A percentile compares a stretch with the other conserved stretches of the same genome.
Evolutionary conservation across 2,797 vertebrate species (phyloP).

Genomic region (Sebastes hopkinsi): DNA sequence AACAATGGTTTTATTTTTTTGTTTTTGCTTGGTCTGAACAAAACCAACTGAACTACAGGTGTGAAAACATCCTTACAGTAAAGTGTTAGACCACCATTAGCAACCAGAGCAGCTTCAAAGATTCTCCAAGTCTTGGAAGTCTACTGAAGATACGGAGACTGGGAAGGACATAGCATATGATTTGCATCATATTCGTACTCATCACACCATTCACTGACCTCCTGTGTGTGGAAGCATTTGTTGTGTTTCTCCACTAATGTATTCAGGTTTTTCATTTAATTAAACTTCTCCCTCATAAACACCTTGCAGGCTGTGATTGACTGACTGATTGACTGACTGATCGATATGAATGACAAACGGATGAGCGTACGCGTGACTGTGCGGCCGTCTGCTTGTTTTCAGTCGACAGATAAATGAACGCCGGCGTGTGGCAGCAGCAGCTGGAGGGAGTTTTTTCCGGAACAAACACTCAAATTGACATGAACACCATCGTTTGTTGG

Average conservation of each 20-base stretch:
- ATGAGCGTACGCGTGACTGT: not conserved
- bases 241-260: not conserved
- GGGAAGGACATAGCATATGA: not conserved
- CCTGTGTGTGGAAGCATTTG: not conserved
- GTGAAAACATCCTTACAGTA: not conserved
- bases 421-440: constrained; percentile 7
- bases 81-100: no score
- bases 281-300: constrained; percentile 3
- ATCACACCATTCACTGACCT: not conserved
- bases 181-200: not conserved
- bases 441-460: constrained; percentile 14
- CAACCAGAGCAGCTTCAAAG: no score
- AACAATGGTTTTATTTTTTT: not conserved
- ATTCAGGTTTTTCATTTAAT: constrained; percentile 4
- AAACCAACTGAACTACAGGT: not conserved
- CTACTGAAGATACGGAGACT: not conserved
- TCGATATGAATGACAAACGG: not conserved
- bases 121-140: no score
- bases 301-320: not conserved
- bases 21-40: not conserved
- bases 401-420: constrained; percentile 12
- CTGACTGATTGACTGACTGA: constrained; percentile 13
- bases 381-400: not conserved
- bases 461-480: constrained; percentile 37
- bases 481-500: constrained; percentile 45